Evolutionary conservation across 2,888 invertebrate genomes (phyloP).

Genomic region (Rhagonycha fulva): DNA sequence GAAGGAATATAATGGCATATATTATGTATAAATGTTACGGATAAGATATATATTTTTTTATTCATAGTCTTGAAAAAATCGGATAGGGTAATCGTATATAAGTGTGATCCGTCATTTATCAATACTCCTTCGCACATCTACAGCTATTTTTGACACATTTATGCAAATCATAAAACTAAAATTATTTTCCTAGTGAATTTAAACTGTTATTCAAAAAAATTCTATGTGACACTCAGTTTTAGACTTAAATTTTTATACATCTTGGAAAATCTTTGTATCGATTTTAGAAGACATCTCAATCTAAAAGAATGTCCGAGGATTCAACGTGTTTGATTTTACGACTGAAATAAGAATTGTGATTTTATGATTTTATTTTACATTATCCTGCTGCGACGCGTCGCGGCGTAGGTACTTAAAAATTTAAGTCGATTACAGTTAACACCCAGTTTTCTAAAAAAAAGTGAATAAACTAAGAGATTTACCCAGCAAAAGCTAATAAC

Average conservation of each 20-base stretch:
- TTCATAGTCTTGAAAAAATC: neutral
- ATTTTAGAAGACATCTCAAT: neutral
- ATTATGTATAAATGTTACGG: too few relatives aligned
- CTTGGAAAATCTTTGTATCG: neutral
- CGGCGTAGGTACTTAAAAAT: neutral
- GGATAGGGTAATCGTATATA: neutral
- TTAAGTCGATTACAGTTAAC: neutral
- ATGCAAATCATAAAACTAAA: neutral
- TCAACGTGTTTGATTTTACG: neutral
- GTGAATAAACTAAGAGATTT: neutral
- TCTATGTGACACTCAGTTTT: neutral
- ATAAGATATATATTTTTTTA: neutral
- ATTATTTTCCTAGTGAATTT: neutral
- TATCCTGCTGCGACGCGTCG: neutral
- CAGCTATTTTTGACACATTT: neutral
- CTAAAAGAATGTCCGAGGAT: neutral
- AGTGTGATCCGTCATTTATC: neutral
- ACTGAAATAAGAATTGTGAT: neutral
- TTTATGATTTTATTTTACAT: neutral
- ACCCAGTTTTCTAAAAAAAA: neutral
- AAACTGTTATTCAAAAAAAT: neutral
- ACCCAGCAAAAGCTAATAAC: neutral
- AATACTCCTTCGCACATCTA: neutral
- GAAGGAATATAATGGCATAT: too few relatives aligned
- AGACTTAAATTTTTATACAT: neutral